Conservation (phyloP, 2,888 invertebrate species). For the Nesidiocoris tenuis region DNA sequence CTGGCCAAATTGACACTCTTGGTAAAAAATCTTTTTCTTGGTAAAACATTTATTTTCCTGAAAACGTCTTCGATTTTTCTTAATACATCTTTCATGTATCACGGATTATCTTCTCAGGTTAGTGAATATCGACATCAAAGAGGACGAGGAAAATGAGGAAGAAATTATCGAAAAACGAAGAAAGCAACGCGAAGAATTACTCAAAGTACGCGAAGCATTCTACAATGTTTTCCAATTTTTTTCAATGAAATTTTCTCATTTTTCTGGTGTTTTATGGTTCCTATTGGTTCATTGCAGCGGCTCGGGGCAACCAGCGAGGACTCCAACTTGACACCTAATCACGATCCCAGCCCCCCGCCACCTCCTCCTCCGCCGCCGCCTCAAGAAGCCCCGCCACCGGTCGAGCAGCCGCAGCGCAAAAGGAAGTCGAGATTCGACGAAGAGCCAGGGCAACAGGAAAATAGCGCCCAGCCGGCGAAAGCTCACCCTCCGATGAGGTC, state of each 20-base stretch:
- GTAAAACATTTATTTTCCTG: no score
- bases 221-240: not conserved
- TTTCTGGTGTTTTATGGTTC: no score
- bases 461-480: slow-evolving; percentile 41
- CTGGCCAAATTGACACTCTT: no score
- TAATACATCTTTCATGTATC: no score
- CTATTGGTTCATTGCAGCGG: slow-evolving; percentile 54
- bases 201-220: slow-evolving; percentile 63
- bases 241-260: slow-evolving; percentile 5
- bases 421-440: slow-evolving; percentile 50
- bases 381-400: slow-evolving; percentile 10
- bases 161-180: slow-evolving; percentile 85
- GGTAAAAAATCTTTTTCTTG: no score
- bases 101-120: slow-evolving; percentile 52
- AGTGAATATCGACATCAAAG: slow-evolving; percentile 69
- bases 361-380: slow-evolving; percentile 16
- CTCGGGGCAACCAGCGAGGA: slow-evolving; percentile 63
- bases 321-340: slow-evolving; percentile 55
- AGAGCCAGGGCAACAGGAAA: slow-evolving; percentile 51
- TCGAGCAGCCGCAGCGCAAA: slow-evolving; percentile 19
- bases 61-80: no score
- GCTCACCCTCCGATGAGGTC: slow-evolving; percentile 19
- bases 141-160: slow-evolving; percentile 90
- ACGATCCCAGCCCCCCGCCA: slow-evolving; percentile 17
- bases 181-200: slow-evolving; percentile 80